Evolutionary conservation across 2,113 vertebrate genomes (phyloP).

Genomic region (Etia nguti): DNA sequence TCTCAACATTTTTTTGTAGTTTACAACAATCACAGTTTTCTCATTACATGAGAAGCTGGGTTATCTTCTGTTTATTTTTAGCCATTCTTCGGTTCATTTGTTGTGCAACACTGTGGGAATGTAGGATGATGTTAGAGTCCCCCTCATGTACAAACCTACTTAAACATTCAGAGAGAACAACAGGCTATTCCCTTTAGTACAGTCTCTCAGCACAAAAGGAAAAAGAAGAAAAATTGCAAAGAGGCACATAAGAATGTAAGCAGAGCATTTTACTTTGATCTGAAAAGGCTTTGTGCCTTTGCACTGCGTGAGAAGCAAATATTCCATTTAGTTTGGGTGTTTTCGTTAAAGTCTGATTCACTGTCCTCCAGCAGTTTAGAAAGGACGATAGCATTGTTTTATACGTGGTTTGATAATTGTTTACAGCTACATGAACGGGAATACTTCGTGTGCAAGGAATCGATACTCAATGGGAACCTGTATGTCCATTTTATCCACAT

Average conservation of each 20-base stretch:
- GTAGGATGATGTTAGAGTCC: conserved; percentile 25
- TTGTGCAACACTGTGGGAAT: conserved; percentile 17
- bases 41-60: background rate
- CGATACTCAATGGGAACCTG: conserved; percentile 68
- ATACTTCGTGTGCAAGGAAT: conserved; percentile 19
- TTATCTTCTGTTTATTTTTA: conserved; percentile 17
- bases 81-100: conserved; percentile 10
- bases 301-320: conserved; percentile 36
- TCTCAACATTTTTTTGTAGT: background rate
- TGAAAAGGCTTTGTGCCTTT: conserved; percentile 40
- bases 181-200: conserved; percentile 29
- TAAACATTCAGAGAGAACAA: conserved; percentile 50
- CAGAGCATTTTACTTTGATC: conserved; percentile 57
- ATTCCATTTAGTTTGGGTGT: background rate
- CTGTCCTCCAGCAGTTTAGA: background rate
- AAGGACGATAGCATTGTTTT: background rate
- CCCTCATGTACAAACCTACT: conserved; percentile 46
- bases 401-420: background rate
- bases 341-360: background rate
- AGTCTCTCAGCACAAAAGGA: conserved; percentile 2
- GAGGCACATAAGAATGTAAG: conserved; percentile 36
- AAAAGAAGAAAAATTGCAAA: background rate
- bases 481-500: conserved; percentile 74
- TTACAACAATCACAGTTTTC: background rate
- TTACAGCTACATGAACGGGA: background rate